These are phyloP conservation scores for Hyphantria cunea DNA, from an alignment of 1,140 invertebrate genomes.

Conservation along the genomic window DNA sequence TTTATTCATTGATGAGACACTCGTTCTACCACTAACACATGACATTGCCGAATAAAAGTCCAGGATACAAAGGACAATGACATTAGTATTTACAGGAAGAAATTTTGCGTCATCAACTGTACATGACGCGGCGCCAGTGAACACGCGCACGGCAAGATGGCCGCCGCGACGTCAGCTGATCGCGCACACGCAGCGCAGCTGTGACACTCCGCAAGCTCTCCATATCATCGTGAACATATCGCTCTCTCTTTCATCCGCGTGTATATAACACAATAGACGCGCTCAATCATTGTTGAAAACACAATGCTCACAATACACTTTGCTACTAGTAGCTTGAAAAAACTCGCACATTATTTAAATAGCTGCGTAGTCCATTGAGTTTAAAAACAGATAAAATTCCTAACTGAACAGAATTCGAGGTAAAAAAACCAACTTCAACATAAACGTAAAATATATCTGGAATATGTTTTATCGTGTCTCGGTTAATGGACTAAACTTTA, in stretches of 20 bases:
- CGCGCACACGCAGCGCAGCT: constrained; percentile 59
- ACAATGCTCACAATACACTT: constrained; percentile 44
- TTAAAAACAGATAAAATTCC: constrained; percentile 18
- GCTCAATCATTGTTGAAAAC: constrained; percentile 49
- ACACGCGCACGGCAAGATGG: constrained; percentile 74
- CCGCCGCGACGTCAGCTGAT: constrained; percentile 77
- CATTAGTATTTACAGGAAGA: constrained; percentile 68
- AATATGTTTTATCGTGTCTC: too few relatives aligned
- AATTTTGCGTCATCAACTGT: constrained; percentile 63
- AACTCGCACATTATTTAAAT: constrained; percentile 16
- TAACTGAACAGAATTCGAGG: background rate
- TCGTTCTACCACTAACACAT: background rate
- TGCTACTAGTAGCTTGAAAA: constrained; percentile 21
- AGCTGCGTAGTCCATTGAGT: constrained; percentile 4
- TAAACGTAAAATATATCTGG: too few relatives aligned
- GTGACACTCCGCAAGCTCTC: constrained; percentile 29
- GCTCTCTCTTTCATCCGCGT: constrained; percentile 64
- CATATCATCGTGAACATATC: constrained; percentile 39
- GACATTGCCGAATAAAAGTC: constrained; percentile 21
- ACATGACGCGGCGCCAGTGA: constrained; percentile 73
- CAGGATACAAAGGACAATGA: constrained; percentile 71
- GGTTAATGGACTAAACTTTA: too few relatives aligned
- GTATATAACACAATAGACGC: constrained; percentile 51
- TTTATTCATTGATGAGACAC: background rate
- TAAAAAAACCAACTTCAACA: too few relatives aligned